Base-by-base conservation (phyloP, 2,113 vertebrate genomes). In the Tor tambroides region DNA sequence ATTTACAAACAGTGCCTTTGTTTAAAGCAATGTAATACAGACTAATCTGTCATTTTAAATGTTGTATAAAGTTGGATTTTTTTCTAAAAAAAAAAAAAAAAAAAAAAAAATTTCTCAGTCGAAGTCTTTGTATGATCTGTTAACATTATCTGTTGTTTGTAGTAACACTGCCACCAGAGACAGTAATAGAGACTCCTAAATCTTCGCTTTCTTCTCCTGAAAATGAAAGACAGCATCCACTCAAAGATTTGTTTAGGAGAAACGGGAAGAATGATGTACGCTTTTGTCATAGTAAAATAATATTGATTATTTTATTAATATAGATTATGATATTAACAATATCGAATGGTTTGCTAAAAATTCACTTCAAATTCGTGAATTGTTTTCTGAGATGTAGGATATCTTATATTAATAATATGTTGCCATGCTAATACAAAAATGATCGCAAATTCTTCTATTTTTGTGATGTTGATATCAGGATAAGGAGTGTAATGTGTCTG, bases 401-500 rank as follows among this genome's bases (percentile, higher is more conserved):
- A 59, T 59, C 56, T 61, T 61, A 1, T 43, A 23, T n/a, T 4
- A n/a, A 61, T 61, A n/a, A 61, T 9, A n/a, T 21, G 11, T 46
- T 54, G 51, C 21, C 51, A 21, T 19, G 51, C 15, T 54, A 12
- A 46, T 46, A 21, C 17, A 54, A 7, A 63, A 63, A 23, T 63
- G 23, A 63, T 63, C 6, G 63, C 28, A 67, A 30, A 30, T 67
- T 2, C 15, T 71, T 43, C 46, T 11, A 12, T 74, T 28, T 8
- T 63, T n/a, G 43, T 46, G 10, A 23, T 65, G 80, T 85, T 92
- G 85, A 91, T 91, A 88, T 89, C 91, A 97, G 97, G 95, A 95
- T 90, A 90, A 95, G 80, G 95, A 96, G 84, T 96, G 94, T 87
- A 95, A 95, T 76, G 89, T 94, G 86, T 96, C 96, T 8, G 92